Conservation (phyloP, 2,888 invertebrate genomes). For the Drosophila nr. perissopoda region DNA sequence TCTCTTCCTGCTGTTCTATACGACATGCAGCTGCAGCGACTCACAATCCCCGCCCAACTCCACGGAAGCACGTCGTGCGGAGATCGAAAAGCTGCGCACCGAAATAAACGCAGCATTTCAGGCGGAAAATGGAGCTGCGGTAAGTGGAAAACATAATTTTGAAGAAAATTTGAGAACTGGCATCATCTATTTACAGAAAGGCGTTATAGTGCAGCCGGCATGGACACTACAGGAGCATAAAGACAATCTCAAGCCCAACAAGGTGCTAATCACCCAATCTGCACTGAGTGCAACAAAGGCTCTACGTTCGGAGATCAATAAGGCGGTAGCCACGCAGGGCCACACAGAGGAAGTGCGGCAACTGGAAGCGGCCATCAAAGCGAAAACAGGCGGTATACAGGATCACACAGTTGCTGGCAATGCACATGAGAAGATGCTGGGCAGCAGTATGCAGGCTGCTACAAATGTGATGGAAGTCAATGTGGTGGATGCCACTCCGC, state of each 20-base stretch:
- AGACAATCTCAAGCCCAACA: slow-evolving; percentile 23
- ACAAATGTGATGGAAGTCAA: slow-evolving; percentile 50
- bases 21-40: slow-evolving; percentile 14
- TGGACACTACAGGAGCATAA: slow-evolving; percentile 69
- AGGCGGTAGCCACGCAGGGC: slow-evolving; percentile 54
- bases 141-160: slow-evolving; percentile 1
- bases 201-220: slow-evolving; percentile 78
- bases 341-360: slow-evolving; percentile 35
- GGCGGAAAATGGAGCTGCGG: slow-evolving; percentile 44
- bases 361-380: slow-evolving; percentile 47
- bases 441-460: slow-evolving; percentile 20
- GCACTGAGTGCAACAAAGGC: slow-evolving; percentile 47
- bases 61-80: slow-evolving; percentile 48
- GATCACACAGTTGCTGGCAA: slow-evolving; percentile 9
- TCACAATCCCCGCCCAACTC: neutral
- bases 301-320: slow-evolving; percentile 55
- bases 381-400: neutral
- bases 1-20: slow-evolving; percentile 33
- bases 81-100: slow-evolving; percentile 75
- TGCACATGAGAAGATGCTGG: slow-evolving; percentile 43
- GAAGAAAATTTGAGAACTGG: neutral
- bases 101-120: slow-evolving; percentile 75
- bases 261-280: slow-evolving; percentile 70
- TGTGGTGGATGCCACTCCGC: slow-evolving; percentile 62
- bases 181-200: slow-evolving; percentile 39